Percentiles rank a stretch among this genome's conserved stretches.
These are phyloP conservation scores for Cydia fagiglandana DNA, from an alignment of 1,140 invertebrate genomes.

Conservation along the genomic window DNA sequence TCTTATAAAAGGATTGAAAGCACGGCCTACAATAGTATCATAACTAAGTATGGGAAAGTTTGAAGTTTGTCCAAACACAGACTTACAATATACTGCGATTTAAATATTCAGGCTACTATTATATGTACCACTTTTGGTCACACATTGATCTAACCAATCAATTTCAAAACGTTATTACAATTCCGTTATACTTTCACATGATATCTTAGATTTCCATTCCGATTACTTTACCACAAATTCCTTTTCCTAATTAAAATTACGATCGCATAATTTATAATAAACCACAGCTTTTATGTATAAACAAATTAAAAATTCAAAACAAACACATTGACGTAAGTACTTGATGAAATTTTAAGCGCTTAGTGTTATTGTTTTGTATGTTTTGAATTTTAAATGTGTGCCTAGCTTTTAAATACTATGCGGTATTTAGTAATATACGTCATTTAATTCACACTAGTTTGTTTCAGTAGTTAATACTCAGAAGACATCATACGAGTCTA, in stretches of 20 bases:
- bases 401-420: background rate
- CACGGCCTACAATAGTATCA: background rate
- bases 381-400: background rate
- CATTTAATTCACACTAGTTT: background rate
- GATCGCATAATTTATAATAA: conserved; percentile 2
- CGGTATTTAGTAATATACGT: background rate
- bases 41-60: background rate
- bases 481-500: background rate
- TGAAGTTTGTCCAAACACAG: background rate
- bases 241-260: background rate
- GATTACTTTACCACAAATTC: conserved; percentile 2
- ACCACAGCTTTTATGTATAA: background rate
- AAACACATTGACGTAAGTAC: background rate
- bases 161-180: background rate
- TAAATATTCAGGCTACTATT: background rate
- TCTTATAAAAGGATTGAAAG: background rate
- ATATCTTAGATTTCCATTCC: background rate
- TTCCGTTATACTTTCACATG: background rate
- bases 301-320: conserved; percentile 6
- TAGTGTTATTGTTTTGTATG: background rate
- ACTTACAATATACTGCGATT: background rate
- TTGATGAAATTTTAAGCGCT: background rate
- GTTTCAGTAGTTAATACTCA: background rate
- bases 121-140: background rate
- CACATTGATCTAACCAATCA: background rate